Conservation (phyloP, 2,113 vertebrate species). For the Neofelis nebulosa region DNA sequence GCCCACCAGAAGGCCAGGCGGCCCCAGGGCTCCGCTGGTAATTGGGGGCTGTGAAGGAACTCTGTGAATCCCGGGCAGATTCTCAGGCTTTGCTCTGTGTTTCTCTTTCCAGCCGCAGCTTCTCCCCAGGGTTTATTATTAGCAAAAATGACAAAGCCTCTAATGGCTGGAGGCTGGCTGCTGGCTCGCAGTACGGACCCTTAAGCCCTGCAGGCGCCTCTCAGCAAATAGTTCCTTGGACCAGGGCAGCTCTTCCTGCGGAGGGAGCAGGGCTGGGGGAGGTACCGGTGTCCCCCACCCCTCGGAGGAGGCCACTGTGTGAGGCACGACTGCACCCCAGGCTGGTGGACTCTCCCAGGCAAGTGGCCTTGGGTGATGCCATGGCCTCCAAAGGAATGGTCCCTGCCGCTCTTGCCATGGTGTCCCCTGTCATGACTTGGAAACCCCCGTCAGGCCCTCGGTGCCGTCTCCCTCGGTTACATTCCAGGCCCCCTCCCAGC, state of each 20-base stretch:
- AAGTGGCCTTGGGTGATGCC: neutral
- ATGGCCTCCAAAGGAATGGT: neutral
- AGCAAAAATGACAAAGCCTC: neutral
- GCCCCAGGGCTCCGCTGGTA: fast-evolving
- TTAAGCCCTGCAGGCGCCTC: neutral
- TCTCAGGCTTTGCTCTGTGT: neutral
- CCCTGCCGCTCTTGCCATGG: neutral
- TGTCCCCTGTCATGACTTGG: too few species aligned
- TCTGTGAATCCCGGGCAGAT: neutral
- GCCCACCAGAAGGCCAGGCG: neutral
- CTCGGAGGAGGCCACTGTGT: neutral
- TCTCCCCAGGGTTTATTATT: neutral
- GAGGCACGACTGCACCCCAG: neutral
- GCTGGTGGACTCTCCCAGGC: too few species aligned
- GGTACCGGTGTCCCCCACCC: too few species aligned
- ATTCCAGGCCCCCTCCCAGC: neutral
- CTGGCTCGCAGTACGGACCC: neutral
- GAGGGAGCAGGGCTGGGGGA: neutral
- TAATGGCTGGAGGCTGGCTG: neutral
- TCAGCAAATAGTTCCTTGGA: neutral
- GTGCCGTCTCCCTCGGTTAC: neutral
- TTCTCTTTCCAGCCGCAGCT: conserved; percentile 1
- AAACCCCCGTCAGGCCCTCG: neutral
- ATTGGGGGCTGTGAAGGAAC: neutral
- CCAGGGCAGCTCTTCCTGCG: neutral